phyloP scores from a whole-genome alignment of 2,888 invertebrate genomes.

The Creontiades dilutus region DNA sequence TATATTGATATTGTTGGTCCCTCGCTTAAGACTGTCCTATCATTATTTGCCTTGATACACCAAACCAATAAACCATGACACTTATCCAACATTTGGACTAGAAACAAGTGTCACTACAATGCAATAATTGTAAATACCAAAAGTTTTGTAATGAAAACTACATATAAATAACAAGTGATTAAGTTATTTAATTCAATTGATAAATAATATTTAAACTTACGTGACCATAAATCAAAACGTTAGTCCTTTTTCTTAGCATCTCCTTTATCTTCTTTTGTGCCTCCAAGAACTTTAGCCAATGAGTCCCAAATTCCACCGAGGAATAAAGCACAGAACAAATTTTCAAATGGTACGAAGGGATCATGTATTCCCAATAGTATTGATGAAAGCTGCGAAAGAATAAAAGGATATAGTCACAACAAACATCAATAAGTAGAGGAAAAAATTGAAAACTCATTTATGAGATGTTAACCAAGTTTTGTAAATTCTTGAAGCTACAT shows the following conservation, averaged over 20 bases:
- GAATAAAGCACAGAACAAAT: slow-evolving; percentile 96
- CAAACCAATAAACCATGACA: too few relatives aligned
- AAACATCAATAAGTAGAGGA: background rate
- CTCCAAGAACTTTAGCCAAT: slow-evolving; percentile 91
- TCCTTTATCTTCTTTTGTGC: slow-evolving; percentile 87
- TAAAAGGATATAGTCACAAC: slow-evolving; percentile 1
- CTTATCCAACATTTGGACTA: too few relatives aligned
- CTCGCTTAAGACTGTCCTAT: too few relatives aligned
- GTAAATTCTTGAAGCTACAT: too few relatives aligned
- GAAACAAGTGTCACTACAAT: too few relatives aligned
- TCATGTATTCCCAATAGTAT: slow-evolving; percentile 98
- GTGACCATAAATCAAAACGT: background rate
- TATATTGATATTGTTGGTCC: too few relatives aligned
- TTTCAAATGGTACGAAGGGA: slow-evolving; percentile 99
- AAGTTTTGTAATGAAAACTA: background rate
- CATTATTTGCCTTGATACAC: too few relatives aligned
- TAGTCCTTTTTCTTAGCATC: slow-evolving; percentile 91
- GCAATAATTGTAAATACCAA: too few relatives aligned
- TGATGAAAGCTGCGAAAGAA: slow-evolving; percentile 87
- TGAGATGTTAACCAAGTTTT: too few relatives aligned
- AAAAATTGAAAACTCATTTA: too few relatives aligned
- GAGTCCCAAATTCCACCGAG: slow-evolving; percentile 99
- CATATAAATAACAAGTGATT: background rate
- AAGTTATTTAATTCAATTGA: background rate
- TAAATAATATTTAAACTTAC: background rate